phyloP scores from a whole-genome alignment of 1,140 invertebrate species.

The Nasonia vitripennis region DNA sequence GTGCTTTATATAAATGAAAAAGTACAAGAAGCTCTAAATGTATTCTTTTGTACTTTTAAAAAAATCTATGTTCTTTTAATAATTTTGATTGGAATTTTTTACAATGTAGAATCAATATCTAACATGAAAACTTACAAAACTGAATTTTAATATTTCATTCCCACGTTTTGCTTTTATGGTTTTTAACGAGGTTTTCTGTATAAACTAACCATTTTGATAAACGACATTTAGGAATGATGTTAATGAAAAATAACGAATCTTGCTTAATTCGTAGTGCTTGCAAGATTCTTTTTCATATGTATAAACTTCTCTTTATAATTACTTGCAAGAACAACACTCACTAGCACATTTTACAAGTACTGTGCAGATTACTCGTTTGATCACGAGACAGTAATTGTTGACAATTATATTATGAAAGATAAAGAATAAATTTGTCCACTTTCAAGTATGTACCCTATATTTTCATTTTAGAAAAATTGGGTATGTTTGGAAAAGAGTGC shows the following conservation, averaged over 20 bases:
- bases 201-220: constrained; percentile 21
- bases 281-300: constrained; percentile 14
- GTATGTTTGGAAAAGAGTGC: background rate
- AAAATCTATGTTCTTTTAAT: constrained; percentile 12
- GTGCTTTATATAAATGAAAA: background rate
- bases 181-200: constrained; percentile 8
- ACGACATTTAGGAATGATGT: background rate
- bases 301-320: constrained; percentile 19
- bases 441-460: background rate
- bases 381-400: constrained; percentile 29
- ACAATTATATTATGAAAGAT: constrained; percentile 35
- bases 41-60: constrained; percentile 12
- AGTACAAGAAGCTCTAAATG: background rate
- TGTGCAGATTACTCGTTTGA: constrained; percentile 18
- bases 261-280: constrained; percentile 18
- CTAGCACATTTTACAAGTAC: constrained; percentile 27
- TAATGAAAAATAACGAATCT: constrained; percentile 9
- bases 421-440: constrained; percentile 38
- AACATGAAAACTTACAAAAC: background rate
- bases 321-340: constrained; percentile 25
- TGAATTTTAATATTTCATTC: background rate
- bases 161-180: background rate
- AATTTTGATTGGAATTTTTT: background rate
- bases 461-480: background rate
- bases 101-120: no score